A percentile compares a stretch with the other conserved stretches of the same genome.
phyloP scores from a whole-genome alignment of 1,140 invertebrate genomes.

The Drosophila nigromelanica region DNA sequence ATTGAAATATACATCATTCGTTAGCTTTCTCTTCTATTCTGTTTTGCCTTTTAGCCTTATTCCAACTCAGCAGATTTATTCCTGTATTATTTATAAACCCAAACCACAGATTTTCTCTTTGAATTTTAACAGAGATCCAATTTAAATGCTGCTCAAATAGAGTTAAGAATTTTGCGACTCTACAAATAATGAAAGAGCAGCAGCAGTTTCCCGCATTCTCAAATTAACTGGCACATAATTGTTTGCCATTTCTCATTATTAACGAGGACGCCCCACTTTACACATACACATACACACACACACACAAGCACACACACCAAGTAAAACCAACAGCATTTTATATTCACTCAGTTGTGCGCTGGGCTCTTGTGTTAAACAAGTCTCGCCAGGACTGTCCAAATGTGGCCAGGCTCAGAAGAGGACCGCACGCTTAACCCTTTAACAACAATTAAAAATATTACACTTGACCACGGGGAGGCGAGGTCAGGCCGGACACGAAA shows the following conservation, averaged over 20 bases:
- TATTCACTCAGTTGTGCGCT: constrained; percentile 9
- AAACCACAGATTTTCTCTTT: neutral
- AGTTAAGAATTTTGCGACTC: constrained; percentile 29
- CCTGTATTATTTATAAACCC: neutral
- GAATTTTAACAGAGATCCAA: constrained; percentile 4
- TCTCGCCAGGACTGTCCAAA: constrained; percentile 42
- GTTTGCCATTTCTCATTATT: constrained; percentile 55
- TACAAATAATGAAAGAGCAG: constrained; percentile 10
- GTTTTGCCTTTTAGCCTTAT: neutral
- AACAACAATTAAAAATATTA: constrained; percentile 81
- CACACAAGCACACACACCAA: neutral
- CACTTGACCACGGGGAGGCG: constrained; percentile 38
- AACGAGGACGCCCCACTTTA: constrained; percentile 25
- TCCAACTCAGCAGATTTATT: neutral
- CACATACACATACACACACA: constrained; percentile 4
- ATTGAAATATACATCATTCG: no score
- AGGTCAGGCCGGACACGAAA: neutral
- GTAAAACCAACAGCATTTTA: neutral
- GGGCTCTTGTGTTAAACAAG: constrained; percentile 15
- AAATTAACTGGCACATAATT: constrained; percentile 46
- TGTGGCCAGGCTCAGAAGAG: constrained; percentile 34
- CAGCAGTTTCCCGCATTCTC: constrained; percentile 14
- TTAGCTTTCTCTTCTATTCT: no score
- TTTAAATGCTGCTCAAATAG: constrained; percentile 44
- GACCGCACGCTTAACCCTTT: constrained; percentile 67